phyloP scores from a whole-genome alignment of 2,888 invertebrate genomes.

The Ectemnius lituratus region DNA sequence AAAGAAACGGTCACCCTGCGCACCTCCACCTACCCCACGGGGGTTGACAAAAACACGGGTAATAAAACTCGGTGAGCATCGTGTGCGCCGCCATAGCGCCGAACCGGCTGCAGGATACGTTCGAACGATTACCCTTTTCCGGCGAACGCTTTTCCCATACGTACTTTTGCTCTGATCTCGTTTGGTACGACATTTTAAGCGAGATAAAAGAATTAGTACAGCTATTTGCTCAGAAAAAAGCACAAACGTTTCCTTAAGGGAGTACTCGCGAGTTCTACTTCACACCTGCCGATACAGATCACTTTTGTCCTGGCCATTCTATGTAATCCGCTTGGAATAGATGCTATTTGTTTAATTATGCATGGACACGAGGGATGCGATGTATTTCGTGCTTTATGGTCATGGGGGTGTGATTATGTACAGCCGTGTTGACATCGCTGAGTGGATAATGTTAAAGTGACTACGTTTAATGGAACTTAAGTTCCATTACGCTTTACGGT shows the following conservation, averaged over 20 bases:
- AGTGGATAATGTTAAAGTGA: conserved; percentile 2
- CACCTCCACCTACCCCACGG: conserved; percentile 34
- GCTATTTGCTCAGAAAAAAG: conserved; percentile 7
- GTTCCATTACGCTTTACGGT: conserved; percentile 1
- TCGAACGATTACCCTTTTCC: conserved; percentile 59
- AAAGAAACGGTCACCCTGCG: conserved; percentile 66
- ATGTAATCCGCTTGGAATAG: neutral
- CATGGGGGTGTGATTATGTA: neutral
- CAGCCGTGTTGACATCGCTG: neutral
- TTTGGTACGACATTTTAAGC: conserved; percentile 39
- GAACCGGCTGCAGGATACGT: conserved; percentile 51
- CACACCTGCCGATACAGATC: neutral
- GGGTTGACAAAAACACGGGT: conserved; percentile 70
- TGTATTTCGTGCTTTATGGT: conserved; percentile 20
- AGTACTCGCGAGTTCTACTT: neutral
- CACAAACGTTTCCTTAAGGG: neutral
- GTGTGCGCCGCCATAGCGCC: conserved; percentile 35
- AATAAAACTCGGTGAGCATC: conserved; percentile 64
- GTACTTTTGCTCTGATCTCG: conserved; percentile 30
- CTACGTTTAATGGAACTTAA: neutral
- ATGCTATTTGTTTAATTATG: conserved; percentile 14
- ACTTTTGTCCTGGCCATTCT: neutral
- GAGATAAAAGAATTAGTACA: conserved; percentile 26
- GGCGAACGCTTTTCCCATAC: conserved; percentile 35
- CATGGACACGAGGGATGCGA: conserved; percentile 8